A percentile compares a stretch with the other conserved stretches of the same genome.
Evolutionary conservation across 2,113 vertebrate genomes (phyloP).

Genomic region (Clarias macrocephalus): DNA sequence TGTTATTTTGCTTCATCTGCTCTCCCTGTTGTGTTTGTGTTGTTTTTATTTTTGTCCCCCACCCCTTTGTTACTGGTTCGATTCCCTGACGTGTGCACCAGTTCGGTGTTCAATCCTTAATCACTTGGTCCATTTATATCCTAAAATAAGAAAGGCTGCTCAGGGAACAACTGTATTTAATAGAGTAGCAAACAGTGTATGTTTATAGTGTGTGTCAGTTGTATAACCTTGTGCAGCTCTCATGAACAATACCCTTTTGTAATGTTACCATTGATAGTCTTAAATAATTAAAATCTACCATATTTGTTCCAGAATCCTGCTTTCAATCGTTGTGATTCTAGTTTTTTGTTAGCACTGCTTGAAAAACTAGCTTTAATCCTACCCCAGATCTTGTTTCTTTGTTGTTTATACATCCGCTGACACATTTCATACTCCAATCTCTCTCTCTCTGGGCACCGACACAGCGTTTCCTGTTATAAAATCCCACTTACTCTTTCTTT

Average conservation of each 20-base stretch:
- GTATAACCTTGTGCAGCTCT: neutral
- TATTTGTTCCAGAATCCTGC: neutral
- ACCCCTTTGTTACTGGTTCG: neutral
- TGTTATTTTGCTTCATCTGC: neutral
- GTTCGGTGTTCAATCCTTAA: neutral
- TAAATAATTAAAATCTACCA: neutral
- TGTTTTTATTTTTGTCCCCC: neutral
- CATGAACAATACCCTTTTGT: neutral
- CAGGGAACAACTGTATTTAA: neutral
- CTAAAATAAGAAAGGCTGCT: neutral
- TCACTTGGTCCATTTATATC: neutral
- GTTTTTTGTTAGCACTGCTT: neutral
- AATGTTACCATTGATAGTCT: neutral
- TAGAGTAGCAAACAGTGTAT: neutral
- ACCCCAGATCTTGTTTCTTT: slow-evolving; percentile 15
- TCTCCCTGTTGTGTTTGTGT: neutral
- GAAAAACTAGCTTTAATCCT: neutral
- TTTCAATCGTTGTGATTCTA: neutral
- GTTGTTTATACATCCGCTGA: neutral
- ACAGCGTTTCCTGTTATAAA: slow-evolving; percentile 68
- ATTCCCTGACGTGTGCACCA: neutral
- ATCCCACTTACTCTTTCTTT: slow-evolving; percentile 62
- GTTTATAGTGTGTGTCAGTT: neutral
- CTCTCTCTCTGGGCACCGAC: slow-evolving; percentile 67
- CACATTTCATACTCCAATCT: slow-evolving; percentile 53